A percentile compares a stretch with the other conserved stretches of the same genome.
Conservation (phyloP, 2,888 invertebrate species). For the Drosophila gaucha region DNA sequence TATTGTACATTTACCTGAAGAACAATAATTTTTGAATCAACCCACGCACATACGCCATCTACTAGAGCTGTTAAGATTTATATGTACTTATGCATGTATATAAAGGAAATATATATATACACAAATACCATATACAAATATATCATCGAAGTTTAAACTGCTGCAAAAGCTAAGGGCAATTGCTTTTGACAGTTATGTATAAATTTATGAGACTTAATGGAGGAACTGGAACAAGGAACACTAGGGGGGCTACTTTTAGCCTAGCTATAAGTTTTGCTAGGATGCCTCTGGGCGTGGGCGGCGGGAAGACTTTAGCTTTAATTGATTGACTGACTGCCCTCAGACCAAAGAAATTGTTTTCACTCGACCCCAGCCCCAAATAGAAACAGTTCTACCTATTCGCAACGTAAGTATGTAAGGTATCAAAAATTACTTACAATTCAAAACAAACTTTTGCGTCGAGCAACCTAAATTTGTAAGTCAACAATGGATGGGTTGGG, state of each 20-base stretch:
- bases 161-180: slow-evolving; percentile 80
- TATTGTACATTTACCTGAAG: background rate
- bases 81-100: slow-evolving; percentile 31
- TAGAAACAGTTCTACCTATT: slow-evolving; percentile 51
- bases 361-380: background rate
- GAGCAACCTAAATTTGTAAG: slow-evolving; percentile 78
- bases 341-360: slow-evolving; percentile 16
- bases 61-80: slow-evolving; percentile 31
- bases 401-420: slow-evolving; percentile 64
- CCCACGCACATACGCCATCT: slow-evolving; percentile 28
- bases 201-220: slow-evolving; percentile 80
- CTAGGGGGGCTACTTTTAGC: slow-evolving; percentile 1
- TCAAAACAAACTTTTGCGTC: slow-evolving; percentile 78
- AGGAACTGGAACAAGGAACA: slow-evolving; percentile 56
- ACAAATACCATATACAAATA: slow-evolving; percentile 65
- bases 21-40: background rate
- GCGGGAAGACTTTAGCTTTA: slow-evolving; percentile 48
- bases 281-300: slow-evolving; percentile 21
- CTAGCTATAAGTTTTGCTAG: slow-evolving; percentile 36
- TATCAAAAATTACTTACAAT: slow-evolving; percentile 80
- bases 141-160: slow-evolving; percentile 80
- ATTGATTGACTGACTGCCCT: slow-evolving; percentile 68
- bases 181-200: slow-evolving; percentile 81
- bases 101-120: slow-evolving; percentile 18
- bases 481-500: slow-evolving; percentile 63